phyloP scores from a whole-genome alignment of 1,140 invertebrate species.

The Chlorops oryzae region DNA sequence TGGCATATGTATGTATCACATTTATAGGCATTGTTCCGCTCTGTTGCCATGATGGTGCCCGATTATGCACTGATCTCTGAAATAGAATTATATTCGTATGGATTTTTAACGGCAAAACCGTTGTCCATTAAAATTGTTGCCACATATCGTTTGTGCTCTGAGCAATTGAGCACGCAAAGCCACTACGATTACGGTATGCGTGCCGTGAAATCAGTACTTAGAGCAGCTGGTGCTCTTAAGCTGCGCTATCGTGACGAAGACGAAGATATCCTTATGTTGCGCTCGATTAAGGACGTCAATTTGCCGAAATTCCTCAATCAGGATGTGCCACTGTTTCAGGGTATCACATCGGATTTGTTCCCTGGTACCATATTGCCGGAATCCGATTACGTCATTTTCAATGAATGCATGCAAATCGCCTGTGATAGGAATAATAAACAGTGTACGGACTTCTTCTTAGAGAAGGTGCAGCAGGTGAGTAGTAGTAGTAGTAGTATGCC shows the following conservation, averaged over 20 bases:
- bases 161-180: constrained; percentile 88
- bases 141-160: constrained; percentile 87
- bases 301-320: constrained; percentile 84
- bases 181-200: constrained; percentile 96
- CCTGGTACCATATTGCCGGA: constrained; percentile 71
- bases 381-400: constrained; percentile 64
- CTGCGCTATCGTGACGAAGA: constrained; percentile 79
- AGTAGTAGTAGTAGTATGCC: background rate
- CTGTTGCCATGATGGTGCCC: constrained; percentile 97
- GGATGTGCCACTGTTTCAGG: constrained; percentile 80
- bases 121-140: constrained; percentile 92
- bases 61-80: constrained; percentile 93
- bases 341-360: constrained; percentile 88
- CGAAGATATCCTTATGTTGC: constrained; percentile 73
- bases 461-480: constrained; percentile 67
- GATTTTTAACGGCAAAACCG: constrained; percentile 83
- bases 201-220: constrained; percentile 82
- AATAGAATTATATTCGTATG: constrained; percentile 88
- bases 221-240: constrained; percentile 85
- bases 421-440: constrained; percentile 76
- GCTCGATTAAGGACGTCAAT: constrained; percentile 92
- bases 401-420: constrained; percentile 57
- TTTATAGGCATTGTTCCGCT: constrained; percentile 77
- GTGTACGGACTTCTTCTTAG: constrained; percentile 74
- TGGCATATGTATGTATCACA: constrained; percentile 1